Conservation (phyloP, 1,140 invertebrate genomes). For the Bombyx mori region DNA sequence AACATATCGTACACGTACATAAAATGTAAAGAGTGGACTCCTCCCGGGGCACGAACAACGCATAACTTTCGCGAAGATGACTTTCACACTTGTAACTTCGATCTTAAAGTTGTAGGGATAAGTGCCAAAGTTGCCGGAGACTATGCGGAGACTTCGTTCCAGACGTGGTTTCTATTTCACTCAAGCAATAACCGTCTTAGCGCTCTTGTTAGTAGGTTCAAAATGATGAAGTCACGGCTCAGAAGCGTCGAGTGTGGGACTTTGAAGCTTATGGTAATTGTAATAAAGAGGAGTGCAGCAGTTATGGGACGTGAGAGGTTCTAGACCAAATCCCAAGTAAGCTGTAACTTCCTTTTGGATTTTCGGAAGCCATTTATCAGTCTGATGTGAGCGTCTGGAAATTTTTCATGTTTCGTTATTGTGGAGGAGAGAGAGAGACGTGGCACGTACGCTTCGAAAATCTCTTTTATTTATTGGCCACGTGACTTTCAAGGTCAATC, state of each 20-base stretch:
- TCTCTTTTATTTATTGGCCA: constrained; percentile 38
- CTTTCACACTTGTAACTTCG: constrained; percentile 30
- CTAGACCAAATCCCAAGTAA: constrained; percentile 75
- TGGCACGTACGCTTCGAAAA: constrained; percentile 45
- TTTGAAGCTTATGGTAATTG: constrained; percentile 71
- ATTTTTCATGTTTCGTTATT: constrained; percentile 72
- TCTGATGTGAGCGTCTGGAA: constrained; percentile 70
- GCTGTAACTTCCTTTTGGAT: constrained; percentile 76
- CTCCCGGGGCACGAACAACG: constrained; percentile 55
- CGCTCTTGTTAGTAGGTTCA: constrained; percentile 61
- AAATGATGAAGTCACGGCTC: constrained; percentile 54
- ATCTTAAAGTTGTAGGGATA: constrained; percentile 39
- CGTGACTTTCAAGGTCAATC: constrained; percentile 41
- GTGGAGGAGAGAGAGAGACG: constrained; percentile 32
- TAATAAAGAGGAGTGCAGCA: constrained; percentile 71
- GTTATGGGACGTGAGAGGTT: constrained; percentile 71
- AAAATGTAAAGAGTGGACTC: constrained; percentile 69
- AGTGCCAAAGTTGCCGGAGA: constrained; percentile 44
- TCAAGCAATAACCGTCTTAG: constrained; percentile 66
- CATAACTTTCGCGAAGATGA: constrained; percentile 56
- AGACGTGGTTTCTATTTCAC: constrained; percentile 61
- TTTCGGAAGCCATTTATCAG: constrained; percentile 77
- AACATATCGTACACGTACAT: constrained; percentile 65
- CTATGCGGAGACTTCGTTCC: constrained; percentile 34
- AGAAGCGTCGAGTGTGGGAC: constrained; percentile 60